Evolutionary conservation across 2,888 invertebrate genomes (phyloP).

Genomic region (Cephus sareptanus): DNA sequence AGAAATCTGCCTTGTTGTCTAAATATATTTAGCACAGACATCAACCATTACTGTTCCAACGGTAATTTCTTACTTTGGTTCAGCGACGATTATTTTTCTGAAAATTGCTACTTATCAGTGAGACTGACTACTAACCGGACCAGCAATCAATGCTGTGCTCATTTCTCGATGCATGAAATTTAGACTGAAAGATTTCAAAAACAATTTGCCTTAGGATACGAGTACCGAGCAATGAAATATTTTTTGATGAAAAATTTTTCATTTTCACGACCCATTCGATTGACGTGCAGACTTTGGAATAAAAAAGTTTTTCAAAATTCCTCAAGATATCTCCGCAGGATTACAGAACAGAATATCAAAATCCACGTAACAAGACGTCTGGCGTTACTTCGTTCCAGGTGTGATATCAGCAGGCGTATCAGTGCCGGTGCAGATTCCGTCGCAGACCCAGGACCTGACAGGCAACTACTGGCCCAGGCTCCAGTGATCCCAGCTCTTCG

Average conservation of each 20-base stretch:
- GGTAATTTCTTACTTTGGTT: no score
- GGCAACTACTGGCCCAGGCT: conserved; percentile 91
- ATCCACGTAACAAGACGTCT: not conserved
- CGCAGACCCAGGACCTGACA: conserved; percentile 82
- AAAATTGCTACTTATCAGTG: no score
- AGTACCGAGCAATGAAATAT: not conserved
- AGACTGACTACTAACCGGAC: no score
- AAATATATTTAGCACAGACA: no score
- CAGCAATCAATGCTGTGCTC: no score
- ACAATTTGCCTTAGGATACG: not conserved
- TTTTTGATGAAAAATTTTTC: not conserved
- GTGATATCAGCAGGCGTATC: conserved; percentile 93
- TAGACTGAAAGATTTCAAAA: no score
- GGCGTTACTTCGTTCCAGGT: conserved; percentile 71
- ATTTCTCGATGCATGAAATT: no score
- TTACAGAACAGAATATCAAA: not conserved
- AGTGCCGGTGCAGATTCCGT: conserved; percentile 92
- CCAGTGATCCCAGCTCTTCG: conserved; percentile 93
- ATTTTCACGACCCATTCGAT: not conserved
- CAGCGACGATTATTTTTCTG: no score
- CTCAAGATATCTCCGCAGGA: not conserved
- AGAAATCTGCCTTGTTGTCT: no score
- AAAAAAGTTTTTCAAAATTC: not conserved
- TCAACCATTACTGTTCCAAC: no score
- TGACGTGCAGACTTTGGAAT: not conserved